Conservation (phyloP, 2,797 vertebrate species). For the Tolypeutes matacus region DNA sequence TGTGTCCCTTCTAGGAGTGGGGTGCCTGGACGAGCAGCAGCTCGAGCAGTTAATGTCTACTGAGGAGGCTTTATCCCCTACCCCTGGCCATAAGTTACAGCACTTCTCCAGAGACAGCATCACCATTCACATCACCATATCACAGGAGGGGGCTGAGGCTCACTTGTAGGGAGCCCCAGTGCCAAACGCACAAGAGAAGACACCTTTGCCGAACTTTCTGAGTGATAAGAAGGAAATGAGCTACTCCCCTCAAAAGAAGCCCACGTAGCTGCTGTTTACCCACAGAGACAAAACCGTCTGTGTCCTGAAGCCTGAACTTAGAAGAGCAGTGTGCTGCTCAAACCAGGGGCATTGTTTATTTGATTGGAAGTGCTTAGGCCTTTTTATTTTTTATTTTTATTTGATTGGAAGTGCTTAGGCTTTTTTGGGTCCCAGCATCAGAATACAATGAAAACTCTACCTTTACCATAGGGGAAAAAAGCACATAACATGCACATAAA, state of each 20-base stretch:
- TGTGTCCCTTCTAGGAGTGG: neutral
- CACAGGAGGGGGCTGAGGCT: neutral
- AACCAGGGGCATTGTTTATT: too few species aligned
- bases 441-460: neutral
- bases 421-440: neutral
- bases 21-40: neutral
- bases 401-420: neutral
- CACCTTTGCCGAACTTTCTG: neutral
- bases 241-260: neutral
- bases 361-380: neutral
- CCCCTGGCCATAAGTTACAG: rapidly evolving
- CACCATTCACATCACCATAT: rapidly evolving
- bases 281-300: neutral
- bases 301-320: neutral
- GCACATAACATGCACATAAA: neutral
- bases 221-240: neutral
- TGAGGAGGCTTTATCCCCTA: neutral
- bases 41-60: neutral
- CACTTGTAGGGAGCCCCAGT: too few species aligned
- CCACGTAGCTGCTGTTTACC: neutral
- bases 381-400: neutral
- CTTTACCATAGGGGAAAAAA: neutral
- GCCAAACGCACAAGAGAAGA: neutral
- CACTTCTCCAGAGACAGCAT: neutral
- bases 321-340: neutral